Percentiles rank a stretch among this genome's conserved stretches.
Evolutionary conservation across 2,797 vertebrate species (phyloP).

Genomic region (Lutjanus campechanus): DNA sequence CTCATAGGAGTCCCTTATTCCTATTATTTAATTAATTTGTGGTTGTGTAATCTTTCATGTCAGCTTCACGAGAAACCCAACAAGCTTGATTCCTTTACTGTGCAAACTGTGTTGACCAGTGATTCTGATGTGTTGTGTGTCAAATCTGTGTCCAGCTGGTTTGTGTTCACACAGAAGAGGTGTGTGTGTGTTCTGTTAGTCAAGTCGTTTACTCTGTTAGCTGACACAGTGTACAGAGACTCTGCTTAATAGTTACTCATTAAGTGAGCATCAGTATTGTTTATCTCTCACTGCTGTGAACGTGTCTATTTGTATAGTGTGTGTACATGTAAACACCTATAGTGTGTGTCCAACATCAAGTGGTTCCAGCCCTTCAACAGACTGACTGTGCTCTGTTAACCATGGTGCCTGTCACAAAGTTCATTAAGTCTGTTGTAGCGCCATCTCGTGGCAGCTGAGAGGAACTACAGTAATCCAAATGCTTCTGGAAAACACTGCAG

Average conservation of each 20-base stretch:
- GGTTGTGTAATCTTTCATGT: background rate
- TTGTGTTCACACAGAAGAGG: slow-evolving; percentile 23
- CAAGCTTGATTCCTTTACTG: background rate
- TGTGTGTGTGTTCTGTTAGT: background rate
- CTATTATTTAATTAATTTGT: background rate
- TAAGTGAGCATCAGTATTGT: slow-evolving; percentile 13
- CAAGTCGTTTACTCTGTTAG: background rate
- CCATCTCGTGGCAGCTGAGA: slow-evolving; percentile 65
- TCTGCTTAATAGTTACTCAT: slow-evolving; percentile 1
- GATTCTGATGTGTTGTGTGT: slow-evolving; percentile 5
- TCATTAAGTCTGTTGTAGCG: slow-evolving; percentile 43
- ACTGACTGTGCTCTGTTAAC: background rate
- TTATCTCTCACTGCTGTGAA: slow-evolving; percentile 17
- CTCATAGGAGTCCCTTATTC: background rate
- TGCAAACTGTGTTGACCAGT: background rate
- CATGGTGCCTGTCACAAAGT: background rate
- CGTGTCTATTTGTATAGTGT: slow-evolving; percentile 16
- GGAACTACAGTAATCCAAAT: slow-evolving; percentile 14
- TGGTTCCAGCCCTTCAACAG: slow-evolving; percentile 15
- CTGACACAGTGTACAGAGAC: slow-evolving; percentile 12
- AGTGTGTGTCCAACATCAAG: background rate
- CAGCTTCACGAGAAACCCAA: background rate
- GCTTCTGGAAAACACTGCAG: accelerated
- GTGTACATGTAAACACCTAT: slow-evolving; percentile 21
- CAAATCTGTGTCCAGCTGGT: slow-evolving; percentile 31